Conservation (phyloP, 2,888 invertebrate genomes). For the Diploptera punctata region DNA sequence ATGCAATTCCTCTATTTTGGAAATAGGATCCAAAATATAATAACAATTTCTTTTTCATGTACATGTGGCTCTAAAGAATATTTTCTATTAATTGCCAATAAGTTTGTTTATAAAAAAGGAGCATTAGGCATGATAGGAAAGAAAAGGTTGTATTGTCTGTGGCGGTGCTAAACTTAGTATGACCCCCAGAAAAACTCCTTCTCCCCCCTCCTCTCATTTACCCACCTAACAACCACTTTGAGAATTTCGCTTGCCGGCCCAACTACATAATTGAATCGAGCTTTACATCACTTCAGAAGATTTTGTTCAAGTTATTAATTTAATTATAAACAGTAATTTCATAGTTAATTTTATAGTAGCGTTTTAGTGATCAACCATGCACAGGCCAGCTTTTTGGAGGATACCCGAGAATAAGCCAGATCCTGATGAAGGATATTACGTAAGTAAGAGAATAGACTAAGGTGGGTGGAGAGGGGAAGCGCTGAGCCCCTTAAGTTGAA, state of each 20-base stretch:
- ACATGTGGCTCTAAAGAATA: too few relatives aligned
- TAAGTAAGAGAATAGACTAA: not conserved
- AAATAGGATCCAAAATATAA: too few relatives aligned
- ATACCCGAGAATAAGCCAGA: not conserved
- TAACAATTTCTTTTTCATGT: too few relatives aligned
- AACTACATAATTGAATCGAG: slow-evolving; percentile 1
- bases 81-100: too few relatives aligned
- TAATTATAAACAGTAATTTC: too few relatives aligned
- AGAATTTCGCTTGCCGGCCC: not conserved
- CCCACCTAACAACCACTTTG: not conserved
- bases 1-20: too few relatives aligned
- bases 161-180: slow-evolving; percentile 3
- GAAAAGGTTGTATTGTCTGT: slow-evolving; percentile 5
- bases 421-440: slow-evolving; percentile 5
- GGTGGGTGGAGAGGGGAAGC: not conserved
- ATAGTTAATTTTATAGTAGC: not conserved
- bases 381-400: slow-evolving; percentile 1
- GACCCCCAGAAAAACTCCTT: slow-evolving; percentile 10
- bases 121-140: not conserved
- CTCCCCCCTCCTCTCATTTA: not conserved
- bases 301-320: not conserved
- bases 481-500: too few relatives aligned
- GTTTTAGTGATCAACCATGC: not conserved
- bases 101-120: too few relatives aligned
- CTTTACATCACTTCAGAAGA: not conserved